A percentile compares a stretch with the other conserved stretches of the same genome.
These are phyloP conservation scores for Hirtodrosophila trivittata DNA, from an alignment of 2,888 invertebrate species.

Conservation along the genomic window DNA sequence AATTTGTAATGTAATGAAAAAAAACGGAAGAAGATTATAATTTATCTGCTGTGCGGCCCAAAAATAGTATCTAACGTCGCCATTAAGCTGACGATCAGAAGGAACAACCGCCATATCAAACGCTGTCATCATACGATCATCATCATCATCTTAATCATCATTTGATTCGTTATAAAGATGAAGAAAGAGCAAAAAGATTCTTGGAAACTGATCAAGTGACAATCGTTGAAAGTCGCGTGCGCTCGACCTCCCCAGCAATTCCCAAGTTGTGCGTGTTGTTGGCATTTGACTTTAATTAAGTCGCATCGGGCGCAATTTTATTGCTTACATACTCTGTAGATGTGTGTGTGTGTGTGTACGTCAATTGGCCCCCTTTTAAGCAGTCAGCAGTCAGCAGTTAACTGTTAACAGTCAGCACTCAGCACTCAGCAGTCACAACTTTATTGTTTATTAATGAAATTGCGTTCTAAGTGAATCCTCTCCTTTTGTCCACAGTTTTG, in stretches of 20 bases:
- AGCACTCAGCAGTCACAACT: constrained; percentile 23
- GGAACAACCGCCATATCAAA: constrained; percentile 14
- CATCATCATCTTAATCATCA: no score
- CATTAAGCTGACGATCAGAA: constrained; percentile 33
- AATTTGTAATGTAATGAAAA: background rate
- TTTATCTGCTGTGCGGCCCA: background rate
- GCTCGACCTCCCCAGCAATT: constrained; percentile 11
- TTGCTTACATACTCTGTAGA: constrained; percentile 47
- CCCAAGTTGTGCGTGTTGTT: constrained; percentile 44
- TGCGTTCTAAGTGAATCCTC: constrained; percentile 43
- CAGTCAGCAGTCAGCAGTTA: background rate
- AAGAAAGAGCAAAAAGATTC: background rate
- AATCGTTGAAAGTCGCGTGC: constrained; percentile 65
- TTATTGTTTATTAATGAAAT: constrained; percentile 65
- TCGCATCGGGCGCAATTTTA: constrained; percentile 62
- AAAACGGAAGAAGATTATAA: constrained; percentile 4
- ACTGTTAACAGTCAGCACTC: constrained; percentile 27
- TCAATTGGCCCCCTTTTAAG: constrained; percentile 52
- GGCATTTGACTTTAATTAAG: constrained; percentile 78
- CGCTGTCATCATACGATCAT: background rate
- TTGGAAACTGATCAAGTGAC: constrained; percentile 63
- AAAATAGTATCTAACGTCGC: constrained; percentile 13
- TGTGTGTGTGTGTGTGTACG: constrained; percentile 32
- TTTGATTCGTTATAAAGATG: no score
- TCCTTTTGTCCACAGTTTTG: background rate